Evolutionary conservation across 2,888 invertebrate genomes (phyloP), one percentile per base, ranked within the genome.

Genomic region (Synanthedon formicaeformis): DNA sequence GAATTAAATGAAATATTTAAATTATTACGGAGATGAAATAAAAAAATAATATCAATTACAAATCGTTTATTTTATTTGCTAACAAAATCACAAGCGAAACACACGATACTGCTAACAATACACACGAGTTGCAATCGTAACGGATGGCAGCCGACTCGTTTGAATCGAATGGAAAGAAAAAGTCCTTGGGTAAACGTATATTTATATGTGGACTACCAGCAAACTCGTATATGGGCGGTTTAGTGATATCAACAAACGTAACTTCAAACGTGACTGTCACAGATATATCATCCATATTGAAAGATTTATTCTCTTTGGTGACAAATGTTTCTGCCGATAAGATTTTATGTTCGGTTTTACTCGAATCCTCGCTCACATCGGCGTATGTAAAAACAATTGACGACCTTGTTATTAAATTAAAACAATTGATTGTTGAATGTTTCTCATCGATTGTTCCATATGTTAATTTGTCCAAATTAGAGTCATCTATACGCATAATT

Each of bases 151-250:
- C 0, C 14, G 34, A 50, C 12, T 12, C 63, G 58, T 72, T 83
- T 40, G 75, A 73, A 53, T 88, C 74, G 61, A 91, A 91, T 1
- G 94, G 94, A 67, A 93, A 92, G 73, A 94, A 94, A 71, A 94
- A 94, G 71, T 93, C 92, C 59, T 89, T 87, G 1, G 94, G 93
- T 53, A 94, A 81, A 70, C 89, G 87, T 55, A 92, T 88, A 62
- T 91, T 89, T 54, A 93, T 82, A 56, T 90, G 88, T 14, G 93
- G 92, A 55, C 90, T 88, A 54, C 89, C 89, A 8, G 91, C 91
- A 60, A 78, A 78, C 57, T 81, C 73, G 23, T 67, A 63, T 27
- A 65, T 59, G 49, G 68, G 67, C 4, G 74, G 72, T 52, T 67
- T 75, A 4, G 78, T 78, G n/a, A 71, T 64, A 55, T 88, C 84